Conservation (phyloP, 2,797 vertebrate genomes). For the Acanthis flammea region DNA sequence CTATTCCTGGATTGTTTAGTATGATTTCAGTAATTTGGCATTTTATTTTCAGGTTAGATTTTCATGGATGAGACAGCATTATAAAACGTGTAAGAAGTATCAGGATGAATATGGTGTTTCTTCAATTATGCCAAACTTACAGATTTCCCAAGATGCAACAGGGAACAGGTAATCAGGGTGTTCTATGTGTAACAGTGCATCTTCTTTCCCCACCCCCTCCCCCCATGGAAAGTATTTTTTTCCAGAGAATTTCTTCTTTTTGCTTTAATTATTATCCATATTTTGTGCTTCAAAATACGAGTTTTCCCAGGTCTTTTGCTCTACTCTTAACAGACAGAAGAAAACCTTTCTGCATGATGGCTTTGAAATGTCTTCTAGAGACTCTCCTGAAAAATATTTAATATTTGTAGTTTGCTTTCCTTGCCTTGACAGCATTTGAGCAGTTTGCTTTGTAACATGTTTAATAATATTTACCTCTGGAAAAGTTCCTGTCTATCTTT, state of each 20-base stretch:
- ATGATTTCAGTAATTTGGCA: conserved; percentile 52
- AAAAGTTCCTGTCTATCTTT: conserved; percentile 21
- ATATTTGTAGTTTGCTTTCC: not conserved
- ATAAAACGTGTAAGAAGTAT: conserved; percentile 81
- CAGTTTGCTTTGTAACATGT: not conserved
- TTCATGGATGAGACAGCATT: conserved; percentile 80
- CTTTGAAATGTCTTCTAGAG: conserved; percentile 25
- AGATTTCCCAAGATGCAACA: conserved; percentile 76
- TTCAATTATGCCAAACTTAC: conserved; percentile 75
- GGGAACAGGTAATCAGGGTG: conserved; percentile 75
- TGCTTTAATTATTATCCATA: not conserved
- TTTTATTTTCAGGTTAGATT: conserved; percentile 79
- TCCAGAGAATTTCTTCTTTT: conserved; percentile 9
- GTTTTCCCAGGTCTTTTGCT: conserved; percentile 2
- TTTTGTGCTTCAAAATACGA: not conserved
- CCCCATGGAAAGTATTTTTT: not conserved
- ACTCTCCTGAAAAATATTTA: not conserved
- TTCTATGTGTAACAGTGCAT: not conserved
- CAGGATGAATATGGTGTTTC: conserved; percentile 80
- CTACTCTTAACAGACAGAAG: conserved; percentile 1
- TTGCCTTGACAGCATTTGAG: conserved; percentile 7
- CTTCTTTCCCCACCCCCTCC: not conserved
- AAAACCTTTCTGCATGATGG: not conserved
- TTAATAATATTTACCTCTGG: not conserved
- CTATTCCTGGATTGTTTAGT: not conserved